Base-by-base conservation (phyloP, 2,888 invertebrate genomes). In the Sicus ferrugineus region DNA sequence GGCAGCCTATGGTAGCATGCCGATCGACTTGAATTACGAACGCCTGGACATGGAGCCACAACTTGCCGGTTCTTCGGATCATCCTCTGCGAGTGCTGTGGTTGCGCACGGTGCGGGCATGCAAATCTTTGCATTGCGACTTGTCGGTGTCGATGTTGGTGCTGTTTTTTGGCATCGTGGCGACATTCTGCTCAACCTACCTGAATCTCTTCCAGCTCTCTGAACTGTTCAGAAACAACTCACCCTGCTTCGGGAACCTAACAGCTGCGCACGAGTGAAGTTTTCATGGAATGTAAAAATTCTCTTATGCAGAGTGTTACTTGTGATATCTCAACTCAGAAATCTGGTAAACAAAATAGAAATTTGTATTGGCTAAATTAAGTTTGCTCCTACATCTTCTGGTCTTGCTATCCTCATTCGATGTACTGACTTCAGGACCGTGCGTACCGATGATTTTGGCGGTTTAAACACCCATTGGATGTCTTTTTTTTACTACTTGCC, bases 121-220 rank as follows among this genome's bases (percentile, higher is more conserved):
- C 64, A 78, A 77, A 73, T 77, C 80, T 48, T 70, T 82, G 21
- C 78, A 83, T 28, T 84, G 81, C 69, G 88, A 91, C 75, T 84
- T 88, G 0, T 72, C 87, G 67, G 79, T 90, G 52, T 89, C 90
- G 1, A 83, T 88, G 71, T 80, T 87, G 0, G 88, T 93, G 0
- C 88, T 92, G 76, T 63, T 88, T 2, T 83, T 91, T 75, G 93
- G 93, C 0, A 76, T 90, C 6, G 63, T 85, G 2, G 90, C 92
- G 3, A 93, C 93, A 0, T 76, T 89, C 1, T 86, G 90, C 0
- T 89, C 93, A 0, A 92, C 92, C 0, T 93, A 90, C 77, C 89
- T 91, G 3, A 93, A 92, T 84, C 85, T 93, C 78, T 85, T 87
- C 16, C 89, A 90, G 78, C 89, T 91, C 0, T 86, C 90, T 16